These are phyloP conservation scores for Asobara japonica DNA, from an alignment of 1,140 invertebrate genomes.

Conservation along the genomic window DNA sequence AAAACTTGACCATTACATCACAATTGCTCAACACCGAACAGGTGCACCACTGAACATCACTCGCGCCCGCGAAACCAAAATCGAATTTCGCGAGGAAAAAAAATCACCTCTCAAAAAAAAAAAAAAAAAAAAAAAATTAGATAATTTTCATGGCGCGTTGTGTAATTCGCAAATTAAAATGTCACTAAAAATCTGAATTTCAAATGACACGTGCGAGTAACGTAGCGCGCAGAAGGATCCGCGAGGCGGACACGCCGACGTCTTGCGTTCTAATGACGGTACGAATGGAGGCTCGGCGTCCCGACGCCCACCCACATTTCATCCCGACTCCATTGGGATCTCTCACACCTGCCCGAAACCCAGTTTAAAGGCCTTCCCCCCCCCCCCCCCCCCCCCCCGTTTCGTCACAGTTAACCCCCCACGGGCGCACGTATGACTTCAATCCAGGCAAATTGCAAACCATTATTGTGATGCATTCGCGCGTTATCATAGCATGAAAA, in stretches of 20 bases:
- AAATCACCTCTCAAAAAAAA: too few relatives aligned
- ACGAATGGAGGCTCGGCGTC: constrained; percentile 22
- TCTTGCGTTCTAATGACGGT: constrained; percentile 57
- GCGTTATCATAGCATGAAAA: neutral
- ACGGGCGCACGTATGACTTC: neutral
- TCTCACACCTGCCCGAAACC: neutral
- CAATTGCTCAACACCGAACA: too few relatives aligned
- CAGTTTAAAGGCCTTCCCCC: too few relatives aligned
- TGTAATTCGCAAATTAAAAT: too few relatives aligned
- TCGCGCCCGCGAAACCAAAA: too few relatives aligned
- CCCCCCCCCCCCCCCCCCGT: too few relatives aligned
- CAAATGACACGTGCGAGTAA: constrained; percentile 15
- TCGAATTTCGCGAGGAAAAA: too few relatives aligned
- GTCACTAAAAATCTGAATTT: neutral
- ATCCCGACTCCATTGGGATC: neutral
- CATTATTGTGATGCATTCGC: neutral
- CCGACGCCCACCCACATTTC: constrained; percentile 10
- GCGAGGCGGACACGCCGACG: constrained; percentile 54
- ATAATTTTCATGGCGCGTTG: too few relatives aligned
- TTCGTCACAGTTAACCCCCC: neutral
- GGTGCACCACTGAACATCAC: too few relatives aligned
- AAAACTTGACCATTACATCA: too few relatives aligned
- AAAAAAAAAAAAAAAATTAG: too few relatives aligned
- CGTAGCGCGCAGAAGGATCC: neutral
- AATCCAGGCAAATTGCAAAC: neutral